Conservation (phyloP, 1,140 invertebrate species). For the Oreohelix idahoensis region DNA sequence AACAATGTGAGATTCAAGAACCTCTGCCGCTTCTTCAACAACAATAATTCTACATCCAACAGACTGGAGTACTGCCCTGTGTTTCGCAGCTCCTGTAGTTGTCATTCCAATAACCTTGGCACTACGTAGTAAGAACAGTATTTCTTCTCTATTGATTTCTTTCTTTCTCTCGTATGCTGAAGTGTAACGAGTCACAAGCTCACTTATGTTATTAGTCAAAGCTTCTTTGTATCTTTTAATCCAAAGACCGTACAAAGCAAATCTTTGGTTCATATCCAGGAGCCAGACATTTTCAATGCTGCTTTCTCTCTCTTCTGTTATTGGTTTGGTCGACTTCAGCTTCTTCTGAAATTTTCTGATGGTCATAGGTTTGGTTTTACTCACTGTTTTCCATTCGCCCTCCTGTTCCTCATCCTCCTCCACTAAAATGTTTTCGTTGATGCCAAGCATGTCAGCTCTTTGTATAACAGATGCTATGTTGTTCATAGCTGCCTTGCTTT, state of each 20-base stretch:
- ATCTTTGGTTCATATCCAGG: constrained; percentile 21
- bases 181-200: constrained; percentile 4
- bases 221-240: constrained; percentile 11
- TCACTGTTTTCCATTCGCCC: background rate
- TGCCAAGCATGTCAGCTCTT: constrained; percentile 21
- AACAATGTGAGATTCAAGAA: constrained; percentile 66
- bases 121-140: constrained; percentile 19
- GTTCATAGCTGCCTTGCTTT: constrained; percentile 26
- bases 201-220: background rate
- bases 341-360: constrained; percentile 42
- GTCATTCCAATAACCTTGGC: constrained; percentile 60
- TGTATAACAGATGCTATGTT: constrained; percentile 9
- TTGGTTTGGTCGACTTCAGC: constrained; percentile 38
- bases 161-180: background rate
- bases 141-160: constrained; percentile 31
- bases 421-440: background rate
- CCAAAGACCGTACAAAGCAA: constrained; percentile 43
- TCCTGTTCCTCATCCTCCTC: background rate
- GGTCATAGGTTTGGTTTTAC: constrained; percentile 16
- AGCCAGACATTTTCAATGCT: constrained; percentile 34
- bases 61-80: constrained; percentile 45
- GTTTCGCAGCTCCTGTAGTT: constrained; percentile 63
- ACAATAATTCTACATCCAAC: constrained; percentile 58
- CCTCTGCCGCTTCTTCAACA: constrained; percentile 68
- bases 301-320: constrained; percentile 34